Percentiles rank a stretch among this genome's conserved stretches.
Conservation (phyloP, 2,113 vertebrate genomes). For the Centrocercus urophasianus region DNA sequence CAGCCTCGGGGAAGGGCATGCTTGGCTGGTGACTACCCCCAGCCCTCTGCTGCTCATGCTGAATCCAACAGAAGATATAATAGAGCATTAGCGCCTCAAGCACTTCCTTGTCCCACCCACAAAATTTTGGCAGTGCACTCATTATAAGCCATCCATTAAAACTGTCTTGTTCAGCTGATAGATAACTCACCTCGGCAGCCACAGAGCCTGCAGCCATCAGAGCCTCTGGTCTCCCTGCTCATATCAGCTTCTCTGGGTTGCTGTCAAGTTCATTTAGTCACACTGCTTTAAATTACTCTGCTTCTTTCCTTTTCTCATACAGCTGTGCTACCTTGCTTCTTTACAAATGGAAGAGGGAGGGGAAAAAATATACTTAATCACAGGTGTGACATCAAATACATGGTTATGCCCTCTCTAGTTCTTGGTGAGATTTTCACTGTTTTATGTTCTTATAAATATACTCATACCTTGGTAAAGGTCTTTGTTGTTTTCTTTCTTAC, state of each 20-base stretch:
- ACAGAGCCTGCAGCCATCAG: not conserved
- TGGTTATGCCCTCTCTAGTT: not conserved
- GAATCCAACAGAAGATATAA: not conserved
- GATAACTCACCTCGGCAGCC: not conserved
- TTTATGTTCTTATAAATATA: not conserved
- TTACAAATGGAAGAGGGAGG: not conserved
- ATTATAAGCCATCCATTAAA: not conserved
- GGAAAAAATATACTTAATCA: not conserved
- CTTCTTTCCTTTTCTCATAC: not conserved
- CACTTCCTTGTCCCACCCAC: not conserved
- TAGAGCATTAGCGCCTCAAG: not conserved
- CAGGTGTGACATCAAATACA: not conserved
- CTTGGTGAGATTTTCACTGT: not conserved
- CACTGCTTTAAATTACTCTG: not conserved
- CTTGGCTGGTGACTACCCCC: not conserved
- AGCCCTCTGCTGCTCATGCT: not conserved
- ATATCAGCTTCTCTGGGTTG: not conserved
- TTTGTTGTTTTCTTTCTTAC: not conserved
- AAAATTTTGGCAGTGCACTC: not conserved
- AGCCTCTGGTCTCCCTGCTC: not conserved
- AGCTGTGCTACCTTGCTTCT: not conserved
- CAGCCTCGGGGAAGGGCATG: not conserved
- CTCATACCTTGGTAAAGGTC: not conserved
- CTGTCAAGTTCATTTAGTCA: slow-evolving; percentile 34
- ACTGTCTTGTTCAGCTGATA: slow-evolving; percentile 10